phyloP scores from a whole-genome alignment of 2,113 vertebrate genomes.

The Myrmecophaga tridactyla region DNA sequence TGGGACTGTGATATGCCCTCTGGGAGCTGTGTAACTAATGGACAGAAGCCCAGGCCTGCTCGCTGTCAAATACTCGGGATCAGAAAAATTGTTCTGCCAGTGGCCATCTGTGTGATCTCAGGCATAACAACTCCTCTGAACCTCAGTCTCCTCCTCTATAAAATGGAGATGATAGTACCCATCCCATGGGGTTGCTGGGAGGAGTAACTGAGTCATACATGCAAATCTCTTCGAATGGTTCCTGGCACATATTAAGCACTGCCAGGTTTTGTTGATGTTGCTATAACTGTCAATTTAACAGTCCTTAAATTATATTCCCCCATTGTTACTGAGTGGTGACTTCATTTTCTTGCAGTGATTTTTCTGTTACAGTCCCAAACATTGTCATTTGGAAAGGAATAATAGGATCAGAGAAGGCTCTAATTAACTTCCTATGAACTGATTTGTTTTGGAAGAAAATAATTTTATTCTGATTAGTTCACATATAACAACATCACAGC shows the following conservation, averaged over 20 bases:
- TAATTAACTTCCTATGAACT: neutral
- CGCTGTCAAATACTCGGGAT: neutral
- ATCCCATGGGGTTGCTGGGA: neutral
- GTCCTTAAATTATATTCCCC: neutral
- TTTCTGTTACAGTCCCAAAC: neutral
- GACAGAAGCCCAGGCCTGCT: neutral
- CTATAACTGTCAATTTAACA: neutral
- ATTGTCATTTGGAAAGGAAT: neutral
- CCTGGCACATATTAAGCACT: neutral
- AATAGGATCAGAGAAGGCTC: neutral
- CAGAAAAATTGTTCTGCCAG: neutral
- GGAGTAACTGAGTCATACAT: neutral
- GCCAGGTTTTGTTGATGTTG: neutral
- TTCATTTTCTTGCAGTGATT: neutral
- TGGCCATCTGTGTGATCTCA: neutral
- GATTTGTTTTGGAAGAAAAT: no score
- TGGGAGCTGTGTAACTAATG: neutral
- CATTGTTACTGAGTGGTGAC: neutral
- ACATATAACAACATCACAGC: no score
- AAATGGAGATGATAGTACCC: neutral
- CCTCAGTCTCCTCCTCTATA: neutral
- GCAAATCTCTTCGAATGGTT: neutral
- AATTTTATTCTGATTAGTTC: no score
- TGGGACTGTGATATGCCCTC: no score
- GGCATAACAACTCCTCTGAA: neutral